A percentile compares a stretch with the other conserved stretches of the same genome.
These are phyloP conservation scores for Diarsia rubi DNA, from an alignment of 2,888 invertebrate genomes.

Conservation along the genomic window DNA sequence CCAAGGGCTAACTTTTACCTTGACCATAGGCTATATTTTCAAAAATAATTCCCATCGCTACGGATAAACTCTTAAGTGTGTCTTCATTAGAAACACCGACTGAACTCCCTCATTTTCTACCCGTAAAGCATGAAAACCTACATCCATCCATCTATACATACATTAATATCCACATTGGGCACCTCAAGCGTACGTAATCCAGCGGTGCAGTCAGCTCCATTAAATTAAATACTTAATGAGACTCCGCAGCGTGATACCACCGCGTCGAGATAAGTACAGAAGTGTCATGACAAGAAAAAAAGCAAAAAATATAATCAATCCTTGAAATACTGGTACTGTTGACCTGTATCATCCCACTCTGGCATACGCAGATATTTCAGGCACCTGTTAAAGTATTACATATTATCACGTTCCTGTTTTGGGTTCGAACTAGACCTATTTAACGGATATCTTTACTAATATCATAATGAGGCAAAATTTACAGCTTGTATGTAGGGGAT, in stretches of 20 bases:
- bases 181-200: slow-evolving; percentile 54
- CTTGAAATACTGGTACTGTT: no score
- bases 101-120: slow-evolving; percentile 5
- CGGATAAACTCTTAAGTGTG: neutral
- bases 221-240: slow-evolving; percentile 67
- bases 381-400: no score
- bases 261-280: neutral
- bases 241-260: slow-evolving; percentile 28
- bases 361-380: no score
- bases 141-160: slow-evolving; percentile 2
- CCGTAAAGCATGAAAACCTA: slow-evolving; percentile 26
- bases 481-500: no score
- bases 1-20: no score
- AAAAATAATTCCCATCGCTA: slow-evolving; percentile 13
- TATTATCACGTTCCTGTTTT: no score
- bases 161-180: slow-evolving; percentile 48
- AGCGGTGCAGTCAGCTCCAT: slow-evolving; percentile 62
- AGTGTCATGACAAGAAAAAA: neutral
- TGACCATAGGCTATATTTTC: no score
- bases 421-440: no score
- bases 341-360: no score
- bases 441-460: no score
- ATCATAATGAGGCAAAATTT: no score
- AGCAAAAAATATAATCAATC: neutral
- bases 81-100: slow-evolving; percentile 4